These are phyloP conservation scores for Pelochelys cantorii DNA, from an alignment of 2,797 vertebrate genomes.

Conservation along the genomic window DNA sequence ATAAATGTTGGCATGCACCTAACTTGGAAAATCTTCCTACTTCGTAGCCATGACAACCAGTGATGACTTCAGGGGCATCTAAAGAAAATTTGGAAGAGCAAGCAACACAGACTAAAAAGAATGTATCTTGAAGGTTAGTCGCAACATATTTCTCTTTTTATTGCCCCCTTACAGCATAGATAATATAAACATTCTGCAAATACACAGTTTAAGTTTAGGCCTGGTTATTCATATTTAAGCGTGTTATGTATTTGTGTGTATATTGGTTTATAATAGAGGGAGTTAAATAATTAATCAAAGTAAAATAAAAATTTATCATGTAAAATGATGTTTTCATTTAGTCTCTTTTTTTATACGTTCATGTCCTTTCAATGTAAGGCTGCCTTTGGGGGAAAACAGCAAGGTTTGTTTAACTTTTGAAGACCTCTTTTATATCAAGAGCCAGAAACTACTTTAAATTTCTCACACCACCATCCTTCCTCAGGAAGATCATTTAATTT, in stretches of 20 bases:
- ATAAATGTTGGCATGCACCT: slow-evolving; percentile 11
- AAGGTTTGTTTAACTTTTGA: not conserved
- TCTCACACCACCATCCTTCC: not conserved
- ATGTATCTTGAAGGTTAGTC: not conserved
- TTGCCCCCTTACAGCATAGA: not conserved
- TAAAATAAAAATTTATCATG: not conserved
- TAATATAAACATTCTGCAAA: not conserved
- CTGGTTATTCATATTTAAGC: not conserved
- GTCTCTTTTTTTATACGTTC: not conserved
- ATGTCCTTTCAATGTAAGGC: not conserved
- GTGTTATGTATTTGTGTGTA: not conserved
- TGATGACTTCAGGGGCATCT: slow-evolving; percentile 34
- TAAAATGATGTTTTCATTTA: not conserved
- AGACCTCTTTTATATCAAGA: not conserved
- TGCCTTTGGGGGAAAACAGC: not conserved
- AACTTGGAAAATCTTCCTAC: slow-evolving; percentile 41
- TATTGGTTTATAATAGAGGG: not conserved
- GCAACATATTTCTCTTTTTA: not conserved
- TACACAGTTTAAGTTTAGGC: not conserved
- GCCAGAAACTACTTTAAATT: not conserved
- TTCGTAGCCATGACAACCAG: slow-evolving; percentile 52
- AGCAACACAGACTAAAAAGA: not conserved
- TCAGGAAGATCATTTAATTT: not conserved
- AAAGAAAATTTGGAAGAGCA: slow-evolving; percentile 6
- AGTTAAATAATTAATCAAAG: not conserved